Conservation (phyloP, 2,113 vertebrate species). For the Nannobrachium achirus region DNA sequence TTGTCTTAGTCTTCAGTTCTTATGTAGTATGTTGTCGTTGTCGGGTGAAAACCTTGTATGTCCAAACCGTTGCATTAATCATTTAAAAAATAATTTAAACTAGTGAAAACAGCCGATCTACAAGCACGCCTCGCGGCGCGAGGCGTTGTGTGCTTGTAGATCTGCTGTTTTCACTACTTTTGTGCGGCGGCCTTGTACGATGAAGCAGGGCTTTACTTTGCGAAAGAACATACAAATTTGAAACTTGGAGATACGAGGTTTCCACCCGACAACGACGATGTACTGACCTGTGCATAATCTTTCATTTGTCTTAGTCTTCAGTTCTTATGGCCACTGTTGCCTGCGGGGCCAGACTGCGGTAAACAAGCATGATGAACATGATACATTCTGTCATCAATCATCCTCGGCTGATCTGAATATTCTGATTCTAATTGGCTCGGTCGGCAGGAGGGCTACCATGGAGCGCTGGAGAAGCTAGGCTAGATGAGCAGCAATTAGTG, state of each 20-base stretch:
- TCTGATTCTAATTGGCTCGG: constrained; percentile 11
- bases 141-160: no score
- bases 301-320: not conserved
- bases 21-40: constrained; percentile 7
- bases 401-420: not conserved
- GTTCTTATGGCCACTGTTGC: not conserved
- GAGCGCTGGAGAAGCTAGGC: constrained; percentile 20
- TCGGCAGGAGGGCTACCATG: constrained; percentile 22
- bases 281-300: not conserved
- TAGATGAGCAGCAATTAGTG: constrained; percentile 52
- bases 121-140: no score
- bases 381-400: constrained; percentile 7
- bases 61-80: not conserved
- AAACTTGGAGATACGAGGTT: no score
- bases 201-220: no score
- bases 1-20: not conserved
- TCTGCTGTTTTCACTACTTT: no score
- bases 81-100: no score
- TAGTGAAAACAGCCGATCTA: no score
- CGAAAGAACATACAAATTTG: no score
- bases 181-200: no score
- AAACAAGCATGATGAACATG: constrained; percentile 24
- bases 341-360: not conserved
- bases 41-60: not conserved
- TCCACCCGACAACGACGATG: no score